Base-by-base conservation (phyloP, 1,140 invertebrate genomes). In the Oncopeltus fasciatus region DNA sequence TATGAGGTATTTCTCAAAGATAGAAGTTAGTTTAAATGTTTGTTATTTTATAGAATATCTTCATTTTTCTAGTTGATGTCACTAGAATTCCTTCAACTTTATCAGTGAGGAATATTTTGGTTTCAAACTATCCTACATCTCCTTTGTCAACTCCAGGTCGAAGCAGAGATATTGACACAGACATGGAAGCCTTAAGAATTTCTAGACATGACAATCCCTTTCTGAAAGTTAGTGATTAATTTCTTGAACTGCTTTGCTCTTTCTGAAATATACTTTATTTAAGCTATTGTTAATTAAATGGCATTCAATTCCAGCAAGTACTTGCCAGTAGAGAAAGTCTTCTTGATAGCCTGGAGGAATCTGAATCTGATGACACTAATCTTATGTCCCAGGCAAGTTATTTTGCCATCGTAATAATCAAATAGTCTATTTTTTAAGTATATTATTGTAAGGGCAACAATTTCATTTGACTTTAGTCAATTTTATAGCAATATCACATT, bases 131-230 rank as follows among this genome's bases (percentile, higher is more conserved):
- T 60, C 66, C 68, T 20, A 58, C 67, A 16, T 79, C 77, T 53
- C 77, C 77, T 27, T 74, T 76, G 60, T 83, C 85, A 14, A 87
- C 85, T 66, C 85, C 85, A 44, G 84, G 84, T 44, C 77, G 84
- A 67, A 82, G 82, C 59, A 77, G 85, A 67, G 87, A 88, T 73
- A 85, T 89, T 68, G 84, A 87, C 71, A 83, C 86, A 73, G 87
- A 89, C 69, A 88, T 90, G 85, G 84, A 88, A 73, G 83, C 85
- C 20, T 74, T 90, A 26, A 77, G 85, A 64, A 76, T 87, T 21
- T 88, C 86, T 28, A 75, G 87, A 64, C 85, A 88, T 74, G 87
- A 90, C 71, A 89, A 90, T 76, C 87, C 87, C 24, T 89, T 86
- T 72, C 74, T 90, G 64, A 83, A 86, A 78, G 85, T 85, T 27